phyloP scores from a whole-genome alignment of 2,797 vertebrate genomes.

The Furcifer pardalis region DNA sequence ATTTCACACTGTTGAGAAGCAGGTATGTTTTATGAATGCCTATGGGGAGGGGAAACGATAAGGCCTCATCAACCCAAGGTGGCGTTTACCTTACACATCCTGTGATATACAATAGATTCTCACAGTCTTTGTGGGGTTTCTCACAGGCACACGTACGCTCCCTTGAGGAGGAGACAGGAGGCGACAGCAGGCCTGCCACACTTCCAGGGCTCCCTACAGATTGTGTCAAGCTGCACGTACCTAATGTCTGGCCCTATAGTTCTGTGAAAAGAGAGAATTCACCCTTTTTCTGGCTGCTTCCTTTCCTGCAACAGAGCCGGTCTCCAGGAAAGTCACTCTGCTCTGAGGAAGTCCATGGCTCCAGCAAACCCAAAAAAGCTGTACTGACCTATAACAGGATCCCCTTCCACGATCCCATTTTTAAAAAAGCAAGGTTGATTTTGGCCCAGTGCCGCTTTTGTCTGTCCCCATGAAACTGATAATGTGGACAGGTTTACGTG shows the following conservation, averaged over 20 bases:
- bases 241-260: slow-evolving; percentile 18
- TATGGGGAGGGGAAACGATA: no score
- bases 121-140: slow-evolving; percentile 25
- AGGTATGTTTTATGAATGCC: neutral
- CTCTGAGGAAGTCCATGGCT: slow-evolving; percentile 65
- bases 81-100: slow-evolving; percentile 5
- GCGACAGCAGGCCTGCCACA: neutral
- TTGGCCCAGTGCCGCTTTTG: slow-evolving; percentile 8
- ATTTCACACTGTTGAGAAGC: neutral
- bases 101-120: slow-evolving; percentile 19
- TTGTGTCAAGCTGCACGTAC: slow-evolving; percentile 67
- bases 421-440: neutral
- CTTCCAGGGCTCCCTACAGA: slow-evolving; percentile 5
- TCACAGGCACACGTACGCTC: neutral
- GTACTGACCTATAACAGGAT: slow-evolving; percentile 36
- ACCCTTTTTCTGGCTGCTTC: slow-evolving; percentile 37
- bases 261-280: slow-evolving; percentile 43
- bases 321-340: slow-evolving; percentile 63
- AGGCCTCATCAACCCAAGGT: neutral
- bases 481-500: neutral
- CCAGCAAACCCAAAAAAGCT: neutral
- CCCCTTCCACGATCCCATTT: neutral
- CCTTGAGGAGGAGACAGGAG: accelerated
- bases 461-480: neutral
- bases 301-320: slow-evolving; percentile 35